Base-by-base conservation (phyloP, 1,140 invertebrate species). In the Heliothis subflexa region DNA sequence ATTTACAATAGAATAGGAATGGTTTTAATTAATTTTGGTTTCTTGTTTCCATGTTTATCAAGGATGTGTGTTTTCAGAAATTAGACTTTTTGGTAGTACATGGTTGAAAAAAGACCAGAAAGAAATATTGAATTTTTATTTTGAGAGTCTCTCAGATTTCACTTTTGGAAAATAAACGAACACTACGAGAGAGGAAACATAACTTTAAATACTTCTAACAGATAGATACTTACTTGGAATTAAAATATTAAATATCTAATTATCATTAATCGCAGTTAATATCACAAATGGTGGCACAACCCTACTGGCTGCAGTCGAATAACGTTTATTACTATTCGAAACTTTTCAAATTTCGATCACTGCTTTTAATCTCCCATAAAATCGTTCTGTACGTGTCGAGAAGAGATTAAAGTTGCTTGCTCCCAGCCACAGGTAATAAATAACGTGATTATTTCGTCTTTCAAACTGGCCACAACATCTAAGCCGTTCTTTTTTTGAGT, bases 361-460 rank as follows among this genome's bases (percentile, higher is more conserved):
- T 81, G 83, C 81, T 89, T 87, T 87, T 92, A 93, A 94, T 93
- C 89, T 91, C 83, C 84, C 82, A 91, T 91, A 91, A 92, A 93
- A 91, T 93, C 86, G 81, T 85, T 78, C 78, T 83, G 81, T 89
- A 91, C 87, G 90, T 89, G 88, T 89, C 91, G 88, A 87, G 84
- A 88, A 81, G 75, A 92, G 93, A 94, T 94, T 94, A 94, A 92
- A 92, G 83, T 87, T 90, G 89, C 85, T 84, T 85, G 85, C 78
- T 86, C 86, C 82, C 84, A 82, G 88, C 82, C 86, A 84, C 74
- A 77, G 81, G 91, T 84, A 92, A 93, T 94, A 94, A 94, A 93
- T 93, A 94, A 93, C 88, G 83, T 82, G 91, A 94, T 94, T 94
- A 94, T 92, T 93, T 91, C 90, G 59, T 77, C 87, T 89, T 89